Base-by-base conservation (phyloP, 2,888 invertebrate genomes). In the Zaprionus obscuricornis region DNA sequence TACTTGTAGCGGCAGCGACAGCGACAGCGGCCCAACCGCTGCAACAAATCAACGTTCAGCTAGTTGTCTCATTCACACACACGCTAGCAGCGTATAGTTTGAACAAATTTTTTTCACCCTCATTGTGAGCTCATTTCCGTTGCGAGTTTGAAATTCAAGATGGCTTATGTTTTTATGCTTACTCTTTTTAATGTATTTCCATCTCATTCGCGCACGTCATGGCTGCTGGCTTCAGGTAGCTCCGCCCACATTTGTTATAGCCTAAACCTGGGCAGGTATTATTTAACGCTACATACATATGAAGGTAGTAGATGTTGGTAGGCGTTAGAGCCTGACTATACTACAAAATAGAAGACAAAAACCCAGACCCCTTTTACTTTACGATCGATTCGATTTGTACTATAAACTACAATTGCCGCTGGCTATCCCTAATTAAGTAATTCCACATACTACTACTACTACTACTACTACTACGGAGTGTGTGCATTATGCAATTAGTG, bases 401-500 rank as follows among this genome's bases (percentile, higher is more conserved):
- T 57, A 55, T 66, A 77, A 62, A 82, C 69, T 76, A 70, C 74
- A 57, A 73, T 64, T 81, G 78, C 77, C 74, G 57, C 50, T 73
- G 74, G 74, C 69, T 67, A 27, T 51, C 54, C 59, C 74, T 75
- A 81, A 81, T 85, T 81, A 79, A 81, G 85, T 70, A 74, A 83
- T 83, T 83, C 43, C 79, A 65, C n/a, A n/a, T n/a, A n/a, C n/a
- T n/a, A n/a, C n/a, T n/a, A n/a, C n/a, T n/a, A n/a, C n/a, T n/a
- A n/a, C n/a, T n/a, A n/a, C n/a, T n/a, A n/a, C n/a, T n/a, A n/a
- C n/a, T 57, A 17, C 43, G 56, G 64, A 26, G 27, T 46, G 69
- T 69, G 59, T 68, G 75, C 58, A 66, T 82, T 85, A 85, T 75
- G 81, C 81, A 85, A 81, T 81, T 81, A 81, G 76, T 73, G 73